These are phyloP conservation scores for Gymnosoma rotundatum DNA, from an alignment of 2,888 invertebrate genomes.

Conservation along the genomic window DNA sequence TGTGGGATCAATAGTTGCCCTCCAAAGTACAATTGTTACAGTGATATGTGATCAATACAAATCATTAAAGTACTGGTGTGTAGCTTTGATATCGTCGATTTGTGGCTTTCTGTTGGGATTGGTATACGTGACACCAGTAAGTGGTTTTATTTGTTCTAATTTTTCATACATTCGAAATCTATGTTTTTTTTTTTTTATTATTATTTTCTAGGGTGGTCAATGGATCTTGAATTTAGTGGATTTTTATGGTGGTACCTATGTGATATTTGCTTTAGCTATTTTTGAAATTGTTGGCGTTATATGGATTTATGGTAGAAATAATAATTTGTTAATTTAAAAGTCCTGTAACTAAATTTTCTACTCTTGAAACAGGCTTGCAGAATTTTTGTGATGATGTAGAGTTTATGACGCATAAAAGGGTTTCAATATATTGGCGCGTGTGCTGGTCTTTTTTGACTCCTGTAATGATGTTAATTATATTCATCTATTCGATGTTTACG, in stretches of 20 bases:
- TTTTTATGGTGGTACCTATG: constrained; percentile 85
- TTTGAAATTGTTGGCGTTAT: constrained; percentile 84
- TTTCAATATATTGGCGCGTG: constrained; percentile 88
- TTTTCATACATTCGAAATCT: not conserved
- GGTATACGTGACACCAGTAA: constrained; percentile 87
- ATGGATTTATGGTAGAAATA: constrained; percentile 84
- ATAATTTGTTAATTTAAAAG: not conserved
- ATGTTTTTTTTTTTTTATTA: not conserved
- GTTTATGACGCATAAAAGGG: constrained; percentile 88
- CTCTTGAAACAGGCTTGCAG: constrained; percentile 61
- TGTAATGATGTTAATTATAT: constrained; percentile 85
- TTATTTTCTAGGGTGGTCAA: constrained; percentile 83
- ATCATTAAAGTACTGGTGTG: constrained; percentile 84
- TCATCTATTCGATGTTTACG: constrained; percentile 86
- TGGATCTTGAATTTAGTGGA: constrained; percentile 85
- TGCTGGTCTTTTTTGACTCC: constrained; percentile 90
- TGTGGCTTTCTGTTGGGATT: constrained; percentile 86
- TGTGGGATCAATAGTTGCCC: constrained; percentile 88
- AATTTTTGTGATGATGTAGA: constrained; percentile 87
- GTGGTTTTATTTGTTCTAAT: constrained; percentile 15
- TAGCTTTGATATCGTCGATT: constrained; percentile 84
- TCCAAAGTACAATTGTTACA: constrained; percentile 87
- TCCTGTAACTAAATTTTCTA: not conserved
- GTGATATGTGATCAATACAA: constrained; percentile 87
- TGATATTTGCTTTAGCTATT: constrained; percentile 86